Base-by-base conservation (phyloP, 2,113 vertebrate genomes). In the Mormyrus iriodes region DNA sequence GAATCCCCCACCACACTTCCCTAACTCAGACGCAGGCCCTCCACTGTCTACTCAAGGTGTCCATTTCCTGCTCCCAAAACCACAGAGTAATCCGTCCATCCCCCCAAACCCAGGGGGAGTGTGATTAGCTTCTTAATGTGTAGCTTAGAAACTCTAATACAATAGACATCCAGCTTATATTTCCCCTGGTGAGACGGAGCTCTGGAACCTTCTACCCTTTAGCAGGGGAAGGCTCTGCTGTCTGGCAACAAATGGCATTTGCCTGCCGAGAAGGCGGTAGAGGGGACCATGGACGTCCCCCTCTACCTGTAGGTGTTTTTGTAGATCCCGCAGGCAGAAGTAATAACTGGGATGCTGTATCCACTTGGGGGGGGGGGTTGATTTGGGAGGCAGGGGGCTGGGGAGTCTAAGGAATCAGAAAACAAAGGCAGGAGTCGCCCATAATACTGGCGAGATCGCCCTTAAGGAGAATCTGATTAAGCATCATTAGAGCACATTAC, bases 71-170 rank as follows among this genome's bases (percentile, higher is more conserved):
- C 91, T 89, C 15, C 84, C n/a, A 89, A 87, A 58, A 89, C 0
- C 13, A 42, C 27, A 52, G 88, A 39, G 21, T 73, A 88, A 88
- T 79, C 31, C 17, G 73, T 79, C 73, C 73, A 42, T 6, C 73
- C 2, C 55, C 73, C 73, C 42, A 44, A 84, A 92, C 90, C 39
- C 88, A 87, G 88, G 73, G 90, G 90, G 91, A 95, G 93, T 73
- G 61, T 92, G 93, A 93, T 94, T 94, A 87, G 46, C 79, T 93
- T 95, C 91, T 88, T 95, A 94, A 95, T 94, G 90, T 46, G 92
- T 21, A 92, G 91, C 92, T 91, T 90, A 88, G 89, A 94, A 91
- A 91, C 91, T 91, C 89, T 93, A 93, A 95, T 94, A 93, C 92
- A 92, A 94, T 92, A 92, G 86, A 91, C 85, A 94, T 93, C 93